Evolutionary conservation across 2,113 vertebrate genomes (phyloP), one percentile per base, ranked within the genome.

Genomic region (Tragulus kanchil): DNA sequence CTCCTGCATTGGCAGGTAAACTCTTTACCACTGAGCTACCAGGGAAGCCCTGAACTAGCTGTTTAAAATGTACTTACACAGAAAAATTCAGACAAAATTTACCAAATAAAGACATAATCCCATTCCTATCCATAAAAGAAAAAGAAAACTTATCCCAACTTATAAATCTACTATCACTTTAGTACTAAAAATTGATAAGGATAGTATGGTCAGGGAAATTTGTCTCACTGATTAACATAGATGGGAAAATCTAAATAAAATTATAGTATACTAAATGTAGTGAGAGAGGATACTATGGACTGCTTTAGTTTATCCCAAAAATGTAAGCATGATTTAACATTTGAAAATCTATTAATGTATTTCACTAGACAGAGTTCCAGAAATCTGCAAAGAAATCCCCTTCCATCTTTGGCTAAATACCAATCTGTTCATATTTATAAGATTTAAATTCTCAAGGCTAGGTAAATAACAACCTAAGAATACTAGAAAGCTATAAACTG

Each of bases 71-170:
- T 69, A 28, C 48, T 85, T 85, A 79, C 31, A 58, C 15, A 71
- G 16, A 69, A 96, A 94, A 89, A 19, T 58, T 42, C 61, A 54
- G 50, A 79, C 16, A 89, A 54, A 93, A 17, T 85, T 89, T 89
- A 65, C 36, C 54, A 85, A 45, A 56, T 17, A 79, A 85, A 78
- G 12, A 78, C 17, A 13, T 10, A 89, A 78, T 85, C 26, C 12
- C 3, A 71, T 79, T 89, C 48, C 83, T 52, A 88, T 56, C 23
- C 23, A 89, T 78, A 79, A 81, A 26, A 81, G n/a, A 56, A 59
- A 91, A 65, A 56, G 23, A 90, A 59, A 90, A 28, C 90, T 21
- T 69, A 69, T 13, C 64, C 54, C 31, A 75, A 45, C 26, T 54
- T 86, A 8, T n/a, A 36, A 77, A 8, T 77, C 59, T 48, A 54